Conservation (phyloP, 2,888 invertebrate species). For the Drosophila buzzatii region DNA sequence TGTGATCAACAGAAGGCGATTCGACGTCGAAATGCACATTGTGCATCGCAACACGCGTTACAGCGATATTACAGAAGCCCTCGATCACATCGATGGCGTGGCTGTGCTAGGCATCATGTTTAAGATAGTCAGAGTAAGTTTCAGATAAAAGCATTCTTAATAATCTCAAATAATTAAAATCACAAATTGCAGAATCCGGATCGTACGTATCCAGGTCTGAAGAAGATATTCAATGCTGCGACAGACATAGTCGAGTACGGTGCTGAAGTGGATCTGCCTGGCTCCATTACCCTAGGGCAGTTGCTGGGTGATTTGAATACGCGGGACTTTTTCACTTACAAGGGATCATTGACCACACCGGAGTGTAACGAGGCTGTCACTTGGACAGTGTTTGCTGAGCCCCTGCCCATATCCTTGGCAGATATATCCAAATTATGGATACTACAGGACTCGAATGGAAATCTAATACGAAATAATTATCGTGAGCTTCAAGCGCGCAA, state of each 20-base stretch:
- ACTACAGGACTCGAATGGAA: constrained; percentile 51
- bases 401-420: constrained; percentile 84
- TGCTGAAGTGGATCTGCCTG: constrained; percentile 36
- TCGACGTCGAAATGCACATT: constrained; percentile 88
- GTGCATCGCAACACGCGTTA: constrained; percentile 88
- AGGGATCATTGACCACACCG: constrained; percentile 91
- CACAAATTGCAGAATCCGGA: constrained; percentile 46
- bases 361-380: constrained; percentile 89
- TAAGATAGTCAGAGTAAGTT: constrained; percentile 50
- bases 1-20: constrained; percentile 83
- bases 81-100: constrained; percentile 86
- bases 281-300: constrained; percentile 71
- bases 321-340: constrained; percentile 77
- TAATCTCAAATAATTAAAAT: not conserved
- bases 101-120: constrained; percentile 88
- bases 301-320: constrained; percentile 75
- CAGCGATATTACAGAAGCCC: constrained; percentile 86
- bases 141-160: not conserved
- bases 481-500: constrained; percentile 65
- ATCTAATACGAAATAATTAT: constrained; percentile 65
- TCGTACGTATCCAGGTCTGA: constrained; percentile 68
- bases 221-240: constrained; percentile 61
- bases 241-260: constrained; percentile 57
- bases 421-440: constrained; percentile 70
- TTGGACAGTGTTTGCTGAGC: constrained; percentile 89